These are phyloP conservation scores for Pollachius pollachius DNA, from an alignment of 2,113 vertebrate species.

Conservation along the genomic window DNA sequence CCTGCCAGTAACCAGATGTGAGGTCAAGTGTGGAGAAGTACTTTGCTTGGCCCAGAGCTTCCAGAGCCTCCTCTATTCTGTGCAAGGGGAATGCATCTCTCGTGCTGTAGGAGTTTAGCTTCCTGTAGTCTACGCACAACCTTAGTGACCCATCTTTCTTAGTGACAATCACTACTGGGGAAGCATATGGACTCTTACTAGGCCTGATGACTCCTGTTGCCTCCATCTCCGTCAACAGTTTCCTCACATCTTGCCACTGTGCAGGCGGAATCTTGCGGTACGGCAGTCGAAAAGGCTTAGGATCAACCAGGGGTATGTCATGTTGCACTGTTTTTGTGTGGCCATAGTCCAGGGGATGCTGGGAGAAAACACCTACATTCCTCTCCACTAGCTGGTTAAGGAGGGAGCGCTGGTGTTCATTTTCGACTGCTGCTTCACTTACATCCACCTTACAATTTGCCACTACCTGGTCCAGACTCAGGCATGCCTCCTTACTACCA, in stretches of 20 bases:
- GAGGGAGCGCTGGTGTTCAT: not conserved
- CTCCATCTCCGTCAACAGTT: conserved; percentile 15
- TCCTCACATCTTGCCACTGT: conserved; percentile 13
- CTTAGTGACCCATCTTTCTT: conserved; percentile 26
- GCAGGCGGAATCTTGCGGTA: conserved; percentile 7
- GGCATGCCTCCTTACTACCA: not conserved
- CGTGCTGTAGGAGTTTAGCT: no score
- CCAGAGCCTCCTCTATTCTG: no score
- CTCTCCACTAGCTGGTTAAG: not conserved
- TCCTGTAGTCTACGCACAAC: conserved; percentile 25
- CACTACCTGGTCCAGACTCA: conserved; percentile 7
- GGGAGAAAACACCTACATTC: conserved; percentile 7
- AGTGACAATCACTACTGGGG: conserved; percentile 21
- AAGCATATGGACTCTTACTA: conserved; percentile 27
- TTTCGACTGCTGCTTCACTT: conserved; percentile 3
- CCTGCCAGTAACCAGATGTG: conserved; percentile 27
- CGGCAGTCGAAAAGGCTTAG: no score
- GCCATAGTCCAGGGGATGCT: conserved; percentile 8
- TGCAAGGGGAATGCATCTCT: no score
- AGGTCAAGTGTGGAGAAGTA: conserved; percentile 31
- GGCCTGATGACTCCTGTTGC: conserved; percentile 20
- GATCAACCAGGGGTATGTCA: no score
- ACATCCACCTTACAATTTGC: conserved; percentile 1
- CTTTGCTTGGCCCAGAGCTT: conserved; percentile 25
- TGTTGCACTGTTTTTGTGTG: no score